Percentiles rank a stretch among this genome's conserved stretches.
Conservation (phyloP, 2,797 vertebrate species). For the Bucorvus abyssinicus region DNA sequence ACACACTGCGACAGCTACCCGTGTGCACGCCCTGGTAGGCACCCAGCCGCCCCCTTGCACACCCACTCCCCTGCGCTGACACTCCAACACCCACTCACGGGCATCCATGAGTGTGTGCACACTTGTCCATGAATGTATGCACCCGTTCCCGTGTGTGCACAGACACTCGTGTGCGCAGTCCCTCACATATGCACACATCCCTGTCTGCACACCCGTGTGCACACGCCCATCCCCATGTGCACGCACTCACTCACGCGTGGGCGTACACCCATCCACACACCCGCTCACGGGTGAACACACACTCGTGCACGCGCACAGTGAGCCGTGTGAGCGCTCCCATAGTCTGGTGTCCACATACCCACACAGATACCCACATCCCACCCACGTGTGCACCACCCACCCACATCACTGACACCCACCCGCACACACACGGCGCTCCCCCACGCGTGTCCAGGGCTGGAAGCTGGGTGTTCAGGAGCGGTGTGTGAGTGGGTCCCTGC, state of each 20-base stretch:
- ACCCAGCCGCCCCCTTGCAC: neutral
- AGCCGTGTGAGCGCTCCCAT: accelerated
- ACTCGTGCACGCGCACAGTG: accelerated
- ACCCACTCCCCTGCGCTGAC: accelerated
- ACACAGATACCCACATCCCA: too few relatives aligned
- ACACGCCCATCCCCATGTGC: accelerated
- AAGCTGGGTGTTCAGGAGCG: accelerated
- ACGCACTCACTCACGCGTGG: accelerated
- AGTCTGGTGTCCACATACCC: neutral
- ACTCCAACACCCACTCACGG: neutral
- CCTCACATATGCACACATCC: neutral
- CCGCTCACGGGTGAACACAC: accelerated
- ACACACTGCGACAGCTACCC: neutral
- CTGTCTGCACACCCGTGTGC: too few relatives aligned
- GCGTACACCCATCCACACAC: accelerated
- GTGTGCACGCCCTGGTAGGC: accelerated
- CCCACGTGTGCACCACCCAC: too few relatives aligned
- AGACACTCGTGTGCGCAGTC: too few relatives aligned
- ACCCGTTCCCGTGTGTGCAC: neutral
- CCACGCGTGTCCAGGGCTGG: accelerated
- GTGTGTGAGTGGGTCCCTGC: accelerated
- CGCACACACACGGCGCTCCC: accelerated
- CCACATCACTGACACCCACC: accelerated
- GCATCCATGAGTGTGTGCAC: accelerated
- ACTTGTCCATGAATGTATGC: accelerated